Percentiles rank a stretch among this genome's conserved stretches.
Conservation (phyloP, 2,888 invertebrate species). For the Cloeon dipterum region DNA sequence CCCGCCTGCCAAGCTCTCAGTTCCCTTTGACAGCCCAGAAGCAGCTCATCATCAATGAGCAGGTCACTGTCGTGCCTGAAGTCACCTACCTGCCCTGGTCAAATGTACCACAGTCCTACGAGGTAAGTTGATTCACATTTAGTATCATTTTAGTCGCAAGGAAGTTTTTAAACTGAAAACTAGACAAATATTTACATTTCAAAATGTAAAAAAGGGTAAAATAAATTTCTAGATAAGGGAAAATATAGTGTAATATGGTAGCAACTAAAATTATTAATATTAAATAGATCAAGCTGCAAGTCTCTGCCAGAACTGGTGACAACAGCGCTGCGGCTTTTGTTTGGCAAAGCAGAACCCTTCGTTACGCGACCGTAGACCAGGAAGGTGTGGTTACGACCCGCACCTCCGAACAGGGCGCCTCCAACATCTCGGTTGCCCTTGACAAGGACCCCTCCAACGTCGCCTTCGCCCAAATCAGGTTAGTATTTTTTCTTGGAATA, state of each 20-base stretch:
- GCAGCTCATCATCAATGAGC: neutral
- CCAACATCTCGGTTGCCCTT: neutral
- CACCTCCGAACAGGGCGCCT: neutral
- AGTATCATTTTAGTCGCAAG: too few species aligned
- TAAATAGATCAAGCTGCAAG: neutral
- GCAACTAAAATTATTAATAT: too few species aligned
- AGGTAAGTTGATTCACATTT: too few species aligned
- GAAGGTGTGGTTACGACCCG: neutral
- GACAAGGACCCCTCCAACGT: neutral
- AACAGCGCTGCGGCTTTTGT: neutral
- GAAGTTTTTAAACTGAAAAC: too few species aligned
- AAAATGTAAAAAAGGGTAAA: too few species aligned
- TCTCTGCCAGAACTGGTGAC: neutral
- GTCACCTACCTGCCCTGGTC: neutral
- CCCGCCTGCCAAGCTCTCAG: neutral
- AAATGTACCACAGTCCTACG: neutral
- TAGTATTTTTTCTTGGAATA: too few species aligned
- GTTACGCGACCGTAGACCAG: neutral
- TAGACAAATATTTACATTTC: too few species aligned
- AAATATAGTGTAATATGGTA: too few species aligned
- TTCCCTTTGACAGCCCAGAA: neutral
- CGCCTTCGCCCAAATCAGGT: neutral
- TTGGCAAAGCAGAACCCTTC: neutral
- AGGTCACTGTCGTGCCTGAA: neutral
- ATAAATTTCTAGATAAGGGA: too few species aligned